phyloP scores from a whole-genome alignment of 2,888 invertebrate species.

The Drosophila longiperda region DNA sequence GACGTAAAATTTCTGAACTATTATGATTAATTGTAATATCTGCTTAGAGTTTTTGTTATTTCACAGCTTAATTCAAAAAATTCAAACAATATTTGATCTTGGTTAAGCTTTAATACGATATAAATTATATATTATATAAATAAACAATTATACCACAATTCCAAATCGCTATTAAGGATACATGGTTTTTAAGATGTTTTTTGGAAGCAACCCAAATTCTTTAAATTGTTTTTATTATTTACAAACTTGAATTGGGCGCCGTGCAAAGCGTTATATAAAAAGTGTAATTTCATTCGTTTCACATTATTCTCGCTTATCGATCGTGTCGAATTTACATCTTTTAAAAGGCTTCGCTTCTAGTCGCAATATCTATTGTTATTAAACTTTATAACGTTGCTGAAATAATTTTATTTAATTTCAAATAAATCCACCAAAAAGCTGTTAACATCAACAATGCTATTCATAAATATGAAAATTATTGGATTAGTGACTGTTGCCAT shows the following conservation, averaged over 20 bases:
- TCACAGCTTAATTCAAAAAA: background rate
- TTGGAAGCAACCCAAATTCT: background rate
- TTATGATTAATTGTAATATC: background rate
- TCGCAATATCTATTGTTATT: background rate
- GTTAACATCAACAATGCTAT: background rate
- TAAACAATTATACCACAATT: constrained; percentile 15
- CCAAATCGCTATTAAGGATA: constrained; percentile 29
- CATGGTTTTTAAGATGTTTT: background rate
- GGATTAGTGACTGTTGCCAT: constrained; percentile 13
- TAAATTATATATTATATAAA: no score
- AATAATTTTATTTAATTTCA: background rate
- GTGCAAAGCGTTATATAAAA: background rate
- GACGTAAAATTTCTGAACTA: background rate
- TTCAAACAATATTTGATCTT: background rate
- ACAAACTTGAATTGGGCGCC: background rate
- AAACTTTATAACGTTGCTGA: background rate
- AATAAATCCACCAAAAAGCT: background rate
- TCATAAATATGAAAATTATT: background rate
- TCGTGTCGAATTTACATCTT: background rate
- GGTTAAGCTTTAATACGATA: constrained; percentile 1
- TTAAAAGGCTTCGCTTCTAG: background rate
- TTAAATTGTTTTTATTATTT: background rate
- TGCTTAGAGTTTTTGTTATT: background rate
- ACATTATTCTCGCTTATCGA: background rate
- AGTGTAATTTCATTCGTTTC: background rate